These are phyloP conservation scores for Zelleria hepariella DNA, from an alignment of 2,888 invertebrate genomes.

Conservation along the genomic window DNA sequence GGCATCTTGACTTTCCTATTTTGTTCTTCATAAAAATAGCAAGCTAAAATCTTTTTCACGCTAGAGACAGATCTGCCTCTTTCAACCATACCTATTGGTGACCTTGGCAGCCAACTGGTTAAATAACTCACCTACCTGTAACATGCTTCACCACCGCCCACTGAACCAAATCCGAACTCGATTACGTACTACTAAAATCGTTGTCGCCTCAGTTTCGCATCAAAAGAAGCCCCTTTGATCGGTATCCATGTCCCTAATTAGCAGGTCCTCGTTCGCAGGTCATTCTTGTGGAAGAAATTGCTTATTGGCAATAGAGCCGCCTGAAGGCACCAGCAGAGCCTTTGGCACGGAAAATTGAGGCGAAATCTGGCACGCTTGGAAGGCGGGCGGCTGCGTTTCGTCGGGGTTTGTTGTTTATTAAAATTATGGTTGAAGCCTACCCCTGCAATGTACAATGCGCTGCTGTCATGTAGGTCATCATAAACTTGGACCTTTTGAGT, in stretches of 20 bases:
- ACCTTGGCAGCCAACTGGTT: no score
- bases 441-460: no score
- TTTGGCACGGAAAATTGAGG: conserved; percentile 66
- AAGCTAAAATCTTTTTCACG: no score
- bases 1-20: no score
- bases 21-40: no score
- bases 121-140: no score
- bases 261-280: conserved; percentile 49
- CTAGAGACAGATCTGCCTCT: no score
- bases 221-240: conserved; percentile 59
- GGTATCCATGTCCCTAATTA: conserved; percentile 64
- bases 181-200: conserved; percentile 24
- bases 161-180: background rate
- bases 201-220: conserved; percentile 62
- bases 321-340: conserved; percentile 23
- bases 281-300: conserved; percentile 63
- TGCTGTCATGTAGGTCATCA: no score
- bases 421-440: background rate
- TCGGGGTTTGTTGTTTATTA: background rate
- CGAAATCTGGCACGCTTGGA: conserved; percentile 28
- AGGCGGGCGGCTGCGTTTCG: no score
- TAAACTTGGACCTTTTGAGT: no score
- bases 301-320: conserved; percentile 61
- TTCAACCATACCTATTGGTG: no score
- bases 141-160: background rate